Evolutionary conservation across 1,140 invertebrate species (phyloP).

Genomic region (Aphelinus certus): DNA sequence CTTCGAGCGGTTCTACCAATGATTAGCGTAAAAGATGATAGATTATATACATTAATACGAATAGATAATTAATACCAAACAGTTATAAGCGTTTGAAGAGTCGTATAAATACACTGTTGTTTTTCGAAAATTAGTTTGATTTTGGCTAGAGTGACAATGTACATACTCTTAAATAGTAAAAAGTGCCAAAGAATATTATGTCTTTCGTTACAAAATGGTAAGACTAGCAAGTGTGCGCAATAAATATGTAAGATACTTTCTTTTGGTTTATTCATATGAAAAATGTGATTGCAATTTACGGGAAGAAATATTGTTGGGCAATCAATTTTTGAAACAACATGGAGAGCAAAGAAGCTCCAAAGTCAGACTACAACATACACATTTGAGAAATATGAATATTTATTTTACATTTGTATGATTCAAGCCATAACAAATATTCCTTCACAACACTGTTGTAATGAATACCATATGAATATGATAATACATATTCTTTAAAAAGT

Average conservation of each 20-base stretch:
- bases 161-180: slow-evolving; percentile 35
- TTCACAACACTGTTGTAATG: too few relatives aligned
- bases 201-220: slow-evolving; percentile 10
- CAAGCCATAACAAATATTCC: too few relatives aligned
- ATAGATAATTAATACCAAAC: slow-evolving; percentile 11
- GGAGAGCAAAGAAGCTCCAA: too few relatives aligned
- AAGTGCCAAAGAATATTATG: slow-evolving; percentile 37
- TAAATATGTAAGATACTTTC: slow-evolving; percentile 4
- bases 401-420: too few relatives aligned
- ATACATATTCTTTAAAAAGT: too few relatives aligned
- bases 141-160: slow-evolving; percentile 26
- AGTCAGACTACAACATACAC: too few relatives aligned
- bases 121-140: slow-evolving; percentile 28
- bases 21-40: slow-evolving; percentile 4
- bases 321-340: too few relatives aligned
- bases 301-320: not conserved
- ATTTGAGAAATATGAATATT: too few relatives aligned
- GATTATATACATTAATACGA: slow-evolving; percentile 7
- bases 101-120: slow-evolving; percentile 13
- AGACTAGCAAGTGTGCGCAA: slow-evolving; percentile 10
- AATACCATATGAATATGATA: too few relatives aligned
- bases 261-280: not conserved
- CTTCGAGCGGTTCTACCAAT: not conserved
- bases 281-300: not conserved
- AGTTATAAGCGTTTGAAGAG: slow-evolving; percentile 9